Conservation (phyloP, 2,888 invertebrate genomes). For the Marasmarcha lunaedactyla region DNA sequence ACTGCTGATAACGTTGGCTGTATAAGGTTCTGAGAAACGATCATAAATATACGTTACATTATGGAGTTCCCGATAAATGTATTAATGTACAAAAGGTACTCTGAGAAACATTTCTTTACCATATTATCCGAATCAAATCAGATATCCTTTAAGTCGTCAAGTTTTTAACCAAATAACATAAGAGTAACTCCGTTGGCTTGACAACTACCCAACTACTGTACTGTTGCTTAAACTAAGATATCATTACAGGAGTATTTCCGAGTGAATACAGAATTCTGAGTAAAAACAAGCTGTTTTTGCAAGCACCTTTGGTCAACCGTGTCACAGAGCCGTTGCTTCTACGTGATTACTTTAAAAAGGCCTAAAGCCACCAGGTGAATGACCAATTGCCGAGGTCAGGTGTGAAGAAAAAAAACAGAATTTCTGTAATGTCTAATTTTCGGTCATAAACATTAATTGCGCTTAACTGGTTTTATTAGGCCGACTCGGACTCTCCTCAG, state of each 20-base stretch:
- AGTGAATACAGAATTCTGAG: no score
- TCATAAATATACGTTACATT: conserved; percentile 28
- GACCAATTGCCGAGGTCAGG: conserved; percentile 45
- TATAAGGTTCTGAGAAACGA: conserved; percentile 14
- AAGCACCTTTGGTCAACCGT: conserved; percentile 24
- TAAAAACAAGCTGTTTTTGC: conserved; percentile 3
- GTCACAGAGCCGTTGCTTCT: conserved; percentile 37
- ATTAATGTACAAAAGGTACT: no score
- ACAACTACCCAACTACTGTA: no score
- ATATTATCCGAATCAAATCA: no score
- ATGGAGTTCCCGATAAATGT: conserved; percentile 4
- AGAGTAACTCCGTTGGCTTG: no score
- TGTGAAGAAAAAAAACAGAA: conserved; percentile 33
- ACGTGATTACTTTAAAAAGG: conserved; percentile 34
- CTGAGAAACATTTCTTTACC: no score
- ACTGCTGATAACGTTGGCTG: conserved; percentile 30
- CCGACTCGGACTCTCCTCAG: conserved; percentile 25
- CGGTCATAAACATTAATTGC: conserved; percentile 48
- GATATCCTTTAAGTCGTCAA: no score
- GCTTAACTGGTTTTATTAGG: conserved; percentile 23
- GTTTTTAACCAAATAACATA: no score
- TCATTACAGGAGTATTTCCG: no score
- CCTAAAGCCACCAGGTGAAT: conserved; percentile 32
- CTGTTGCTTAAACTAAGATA: no score
- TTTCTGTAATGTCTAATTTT: conserved; percentile 53